Percentiles rank a stretch among this genome's conserved stretches.
phyloP scores from a whole-genome alignment of 2,888 invertebrate genomes.

The Aromia moschata region DNA sequence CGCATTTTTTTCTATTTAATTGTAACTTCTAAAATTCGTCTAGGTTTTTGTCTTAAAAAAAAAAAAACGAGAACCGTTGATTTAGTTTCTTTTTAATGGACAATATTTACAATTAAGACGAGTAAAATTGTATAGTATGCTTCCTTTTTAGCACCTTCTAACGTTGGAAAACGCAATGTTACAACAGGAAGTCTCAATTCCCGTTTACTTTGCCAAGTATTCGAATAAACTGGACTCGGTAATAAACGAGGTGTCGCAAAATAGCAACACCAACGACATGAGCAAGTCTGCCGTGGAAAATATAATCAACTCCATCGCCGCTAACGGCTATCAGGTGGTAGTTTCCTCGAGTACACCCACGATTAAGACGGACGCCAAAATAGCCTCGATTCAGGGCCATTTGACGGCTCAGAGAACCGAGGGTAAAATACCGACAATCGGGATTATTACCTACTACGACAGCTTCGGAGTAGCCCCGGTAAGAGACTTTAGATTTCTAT shows the following conservation, averaged over 20 bases:
- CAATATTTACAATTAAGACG: not conserved
- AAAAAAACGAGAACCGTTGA: too few relatives aligned
- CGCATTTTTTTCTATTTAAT: too few relatives aligned
- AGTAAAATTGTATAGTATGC: conserved; percentile 16
- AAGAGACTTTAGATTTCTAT: conserved; percentile 65
- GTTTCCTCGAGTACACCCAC: conserved; percentile 78
- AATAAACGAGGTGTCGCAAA: conserved; percentile 76
- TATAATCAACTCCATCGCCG: conserved; percentile 86
- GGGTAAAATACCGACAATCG: conserved; percentile 78
- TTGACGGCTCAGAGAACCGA: conserved; percentile 78
- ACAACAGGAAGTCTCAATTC: conserved; percentile 78
- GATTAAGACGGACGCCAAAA: conserved; percentile 79
- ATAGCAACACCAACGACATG: conserved; percentile 75
- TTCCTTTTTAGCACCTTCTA: conserved; percentile 71
- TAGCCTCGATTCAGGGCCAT: conserved; percentile 88
- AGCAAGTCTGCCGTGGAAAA: conserved; percentile 83
- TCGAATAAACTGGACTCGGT: conserved; percentile 78
- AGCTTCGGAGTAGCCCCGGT: conserved; percentile 91
- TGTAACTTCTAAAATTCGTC: too few relatives aligned
- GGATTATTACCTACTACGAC: conserved; percentile 94
- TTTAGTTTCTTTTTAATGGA: too few relatives aligned
- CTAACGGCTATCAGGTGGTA: conserved; percentile 94
- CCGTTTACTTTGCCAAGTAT: conserved; percentile 88
- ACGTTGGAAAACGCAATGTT: conserved; percentile 84
- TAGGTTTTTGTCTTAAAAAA: too few relatives aligned